Conservation (phyloP, 2,888 invertebrate genomes). For the Caenorhabditis sp. region DNA sequence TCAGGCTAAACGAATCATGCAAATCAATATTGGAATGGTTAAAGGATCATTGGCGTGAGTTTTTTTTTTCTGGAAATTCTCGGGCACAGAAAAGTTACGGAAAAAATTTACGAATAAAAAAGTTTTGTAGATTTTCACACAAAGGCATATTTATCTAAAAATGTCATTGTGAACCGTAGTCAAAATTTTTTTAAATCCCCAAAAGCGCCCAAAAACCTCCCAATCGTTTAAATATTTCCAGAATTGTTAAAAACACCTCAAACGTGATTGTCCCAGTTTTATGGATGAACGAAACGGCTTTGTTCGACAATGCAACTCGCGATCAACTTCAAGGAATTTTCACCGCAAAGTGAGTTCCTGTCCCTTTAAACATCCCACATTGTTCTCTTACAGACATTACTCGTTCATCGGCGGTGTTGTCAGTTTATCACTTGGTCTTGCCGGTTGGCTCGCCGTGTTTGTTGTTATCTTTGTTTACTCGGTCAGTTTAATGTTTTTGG, state of each 20-base stretch:
- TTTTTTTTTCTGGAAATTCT: neutral
- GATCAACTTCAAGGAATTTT: slow-evolving; percentile 47
- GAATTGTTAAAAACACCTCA: slow-evolving; percentile 40
- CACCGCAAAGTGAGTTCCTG: slow-evolving; percentile 22
- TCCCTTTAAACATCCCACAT: neutral
- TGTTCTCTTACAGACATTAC: slow-evolving; percentile 25
- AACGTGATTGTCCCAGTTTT: slow-evolving; percentile 62
- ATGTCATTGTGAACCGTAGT: neutral
- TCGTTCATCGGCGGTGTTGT: slow-evolving; percentile 39
- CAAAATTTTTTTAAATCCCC: neutral
- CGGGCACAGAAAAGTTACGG: too few relatives aligned
- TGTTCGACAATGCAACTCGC: slow-evolving; percentile 59
- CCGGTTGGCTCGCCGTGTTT: slow-evolving; percentile 38
- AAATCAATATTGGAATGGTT: slow-evolving; percentile 66
- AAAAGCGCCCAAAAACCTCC: too few relatives aligned
- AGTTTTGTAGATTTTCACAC: neutral
- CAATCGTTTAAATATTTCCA: too few relatives aligned
- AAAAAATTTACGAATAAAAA: too few relatives aligned
- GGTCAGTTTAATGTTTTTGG: slow-evolving; percentile 7
- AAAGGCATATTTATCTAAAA: neutral
- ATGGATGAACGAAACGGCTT: slow-evolving; percentile 68
- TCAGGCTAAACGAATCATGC: slow-evolving; percentile 59
- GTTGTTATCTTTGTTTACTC: slow-evolving; percentile 31
- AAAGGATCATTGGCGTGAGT: slow-evolving; percentile 58
- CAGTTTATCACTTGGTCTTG: slow-evolving; percentile 32